Conservation (phyloP, 2,888 invertebrate genomes). For the Ecliptopera silaceata region DNA sequence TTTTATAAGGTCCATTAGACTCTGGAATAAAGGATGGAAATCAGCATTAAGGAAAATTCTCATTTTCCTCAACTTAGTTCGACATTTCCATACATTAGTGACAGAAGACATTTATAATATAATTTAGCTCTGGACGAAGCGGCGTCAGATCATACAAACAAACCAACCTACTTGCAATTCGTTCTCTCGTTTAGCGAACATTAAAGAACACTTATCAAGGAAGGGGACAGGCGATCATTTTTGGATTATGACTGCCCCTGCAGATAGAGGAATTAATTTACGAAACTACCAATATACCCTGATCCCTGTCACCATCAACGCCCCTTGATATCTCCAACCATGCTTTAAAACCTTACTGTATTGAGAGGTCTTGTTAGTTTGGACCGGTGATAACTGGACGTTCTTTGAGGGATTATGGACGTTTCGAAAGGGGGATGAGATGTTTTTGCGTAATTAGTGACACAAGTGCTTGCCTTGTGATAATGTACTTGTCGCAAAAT, state of each 20-base stretch:
- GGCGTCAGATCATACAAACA: constrained; percentile 32
- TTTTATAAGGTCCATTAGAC: constrained; percentile 10
- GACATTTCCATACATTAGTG: constrained; percentile 33
- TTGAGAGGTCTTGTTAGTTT: constrained; percentile 40
- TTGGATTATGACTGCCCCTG: constrained; percentile 76
- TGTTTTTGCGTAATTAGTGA: constrained; percentile 79
- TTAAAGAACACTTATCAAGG: constrained; percentile 75
- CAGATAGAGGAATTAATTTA: constrained; percentile 79
- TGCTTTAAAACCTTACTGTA: constrained; percentile 20
- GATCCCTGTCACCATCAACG: constrained; percentile 49
- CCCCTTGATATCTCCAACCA: constrained; percentile 18
- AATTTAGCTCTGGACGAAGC: constrained; percentile 23
- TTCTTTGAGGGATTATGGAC: constrained; percentile 77
- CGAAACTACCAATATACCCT: constrained; percentile 58
- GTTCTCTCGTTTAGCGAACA: constrained; percentile 61
- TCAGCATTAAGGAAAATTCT: constrained; percentile 24
- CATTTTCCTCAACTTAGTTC: constrained; percentile 20
- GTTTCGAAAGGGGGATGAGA: constrained; percentile 63
- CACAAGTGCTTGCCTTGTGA: constrained; percentile 58
- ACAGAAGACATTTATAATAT: constrained; percentile 31
- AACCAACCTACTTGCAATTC: constrained; percentile 26
- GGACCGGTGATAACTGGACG: constrained; percentile 67
- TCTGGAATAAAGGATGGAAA: constrained; percentile 2
- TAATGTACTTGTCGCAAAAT: constrained; percentile 33
- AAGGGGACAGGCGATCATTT: constrained; percentile 76